Evolutionary conservation across 2,113 vertebrate genomes (phyloP).

Genomic region (Origma solitaria): DNA sequence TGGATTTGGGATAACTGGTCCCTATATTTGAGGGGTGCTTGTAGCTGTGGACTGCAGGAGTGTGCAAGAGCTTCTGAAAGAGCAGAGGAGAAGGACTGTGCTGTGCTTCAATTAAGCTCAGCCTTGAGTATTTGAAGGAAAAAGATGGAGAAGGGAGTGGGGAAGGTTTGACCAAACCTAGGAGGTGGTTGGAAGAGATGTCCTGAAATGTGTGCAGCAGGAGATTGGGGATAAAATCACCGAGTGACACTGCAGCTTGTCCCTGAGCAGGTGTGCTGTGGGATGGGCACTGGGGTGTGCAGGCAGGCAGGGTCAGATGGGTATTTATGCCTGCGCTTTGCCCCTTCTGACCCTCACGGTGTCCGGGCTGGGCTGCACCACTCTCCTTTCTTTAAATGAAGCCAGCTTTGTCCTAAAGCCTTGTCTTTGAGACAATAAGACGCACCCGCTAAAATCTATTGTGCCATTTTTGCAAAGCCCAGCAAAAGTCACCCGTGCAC

Average conservation of each 20-base stretch:
- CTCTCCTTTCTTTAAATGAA: not conserved
- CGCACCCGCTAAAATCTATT: conserved; percentile 21
- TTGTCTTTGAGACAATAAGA: conserved; percentile 10
- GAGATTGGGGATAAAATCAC: not conserved
- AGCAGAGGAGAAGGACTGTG: not conserved
- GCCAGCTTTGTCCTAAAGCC: not conserved
- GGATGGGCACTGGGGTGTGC: rapidly evolving
- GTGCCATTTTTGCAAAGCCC: conserved; percentile 69
- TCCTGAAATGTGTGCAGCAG: not conserved
- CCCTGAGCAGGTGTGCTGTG: not conserved
- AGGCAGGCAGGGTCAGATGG: not conserved
- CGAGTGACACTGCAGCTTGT: not conserved
- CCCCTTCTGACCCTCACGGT: not conserved
- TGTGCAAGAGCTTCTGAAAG: not conserved
- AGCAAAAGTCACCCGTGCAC: conserved; percentile 32
- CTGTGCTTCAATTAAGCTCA: not conserved
- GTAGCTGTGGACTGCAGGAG: not conserved
- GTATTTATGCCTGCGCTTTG: not conserved
- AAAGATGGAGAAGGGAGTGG: not conserved
- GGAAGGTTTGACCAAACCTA: not conserved
- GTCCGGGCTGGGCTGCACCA: not conserved
- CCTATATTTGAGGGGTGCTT: rapidly evolving
- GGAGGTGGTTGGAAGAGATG: not conserved
- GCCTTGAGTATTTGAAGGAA: not conserved
- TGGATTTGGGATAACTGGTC: not conserved